Evolutionary conservation across 2,888 invertebrate species (phyloP), one percentile per base, ranked within the genome.

Genomic region (Anaspis maculata): DNA sequence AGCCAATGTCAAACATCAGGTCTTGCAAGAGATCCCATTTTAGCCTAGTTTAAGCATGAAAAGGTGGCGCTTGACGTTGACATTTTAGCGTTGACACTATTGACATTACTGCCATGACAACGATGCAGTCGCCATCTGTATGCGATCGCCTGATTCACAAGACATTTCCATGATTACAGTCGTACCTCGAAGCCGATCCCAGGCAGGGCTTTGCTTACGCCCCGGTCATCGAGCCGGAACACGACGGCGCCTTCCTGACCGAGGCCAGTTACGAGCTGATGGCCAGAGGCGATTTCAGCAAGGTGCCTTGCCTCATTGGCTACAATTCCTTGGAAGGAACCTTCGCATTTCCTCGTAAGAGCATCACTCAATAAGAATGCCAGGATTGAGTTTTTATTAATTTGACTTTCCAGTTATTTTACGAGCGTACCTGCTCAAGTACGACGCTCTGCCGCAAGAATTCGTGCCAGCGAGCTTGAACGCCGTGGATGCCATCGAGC

Each of bases 301-400:
- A 32, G 32, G 45, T 72, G 16, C 71, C 73, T 3, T 45, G 71
- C 1, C 67, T 73, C 64, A 67, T 72, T 1, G 73, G 73, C 3
- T 72, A 68, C 42, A 72, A 67, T 39, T 70, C 73, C 0, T 59
- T 69, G 49, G 72, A 71, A 57, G 61, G 46, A 34, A 35, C 32
- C 15, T 19, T 29, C 29, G 12, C 14, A 10, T 16, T 33, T 41
- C 27, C 23, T 15, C 22, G 37, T 37, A 29, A 32, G n/a, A 10
- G 11, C 10, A 24, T 24, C 5, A 9, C 10, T 9, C 10, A 15
- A n/a, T 12, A 5, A 13, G 7, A 13, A 15, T 39, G 15, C 15
- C 14, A 23, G 5, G 35, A 34, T n/a, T n/a, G n/a, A n/a, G n/a
- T n/a, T n/a, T n/a, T n/a, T n/a, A n/a, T n/a, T n/a, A n/a, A n/a